Evolutionary conservation across 2,113 vertebrate species (phyloP).

Genomic region (Campylorhamphus procurvoides): DNA sequence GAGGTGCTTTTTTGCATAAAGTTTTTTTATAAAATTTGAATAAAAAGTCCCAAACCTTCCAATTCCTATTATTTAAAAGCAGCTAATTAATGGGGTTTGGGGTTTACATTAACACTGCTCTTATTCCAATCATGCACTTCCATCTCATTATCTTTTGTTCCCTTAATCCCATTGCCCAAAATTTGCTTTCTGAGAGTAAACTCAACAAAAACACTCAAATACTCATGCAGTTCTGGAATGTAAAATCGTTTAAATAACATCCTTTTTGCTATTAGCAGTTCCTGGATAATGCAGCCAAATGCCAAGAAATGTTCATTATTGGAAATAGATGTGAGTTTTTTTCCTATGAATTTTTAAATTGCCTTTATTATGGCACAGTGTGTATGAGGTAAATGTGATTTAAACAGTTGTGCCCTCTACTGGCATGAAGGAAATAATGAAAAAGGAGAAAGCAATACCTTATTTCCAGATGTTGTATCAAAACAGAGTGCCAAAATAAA

Average conservation of each 20-base stretch:
- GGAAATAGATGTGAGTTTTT: neutral
- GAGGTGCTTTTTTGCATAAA: neutral
- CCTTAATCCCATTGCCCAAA: neutral
- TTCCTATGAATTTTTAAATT: neutral
- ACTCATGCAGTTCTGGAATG: neutral
- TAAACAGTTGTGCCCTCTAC: conserved; percentile 69
- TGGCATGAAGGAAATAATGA: conserved; percentile 34
- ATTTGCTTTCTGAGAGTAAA: neutral
- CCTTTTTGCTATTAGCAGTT: neutral
- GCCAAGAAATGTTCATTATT: neutral
- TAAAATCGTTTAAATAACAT: neutral
- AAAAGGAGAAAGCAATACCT: neutral
- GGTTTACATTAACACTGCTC: neutral
- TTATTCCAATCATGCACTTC: neutral
- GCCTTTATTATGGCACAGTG: neutral
- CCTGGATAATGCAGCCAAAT: neutral
- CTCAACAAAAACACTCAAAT: neutral
- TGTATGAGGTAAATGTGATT: conserved; percentile 35
- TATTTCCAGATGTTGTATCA: neutral
- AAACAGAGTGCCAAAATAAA: neutral
- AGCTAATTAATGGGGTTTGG: neutral
- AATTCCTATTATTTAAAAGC: neutral
- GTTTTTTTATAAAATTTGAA: neutral
- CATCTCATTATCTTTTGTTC: neutral
- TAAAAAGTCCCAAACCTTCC: neutral